Conservation (phyloP, 2,888 invertebrate species). For the Embidobia sp. region DNA sequence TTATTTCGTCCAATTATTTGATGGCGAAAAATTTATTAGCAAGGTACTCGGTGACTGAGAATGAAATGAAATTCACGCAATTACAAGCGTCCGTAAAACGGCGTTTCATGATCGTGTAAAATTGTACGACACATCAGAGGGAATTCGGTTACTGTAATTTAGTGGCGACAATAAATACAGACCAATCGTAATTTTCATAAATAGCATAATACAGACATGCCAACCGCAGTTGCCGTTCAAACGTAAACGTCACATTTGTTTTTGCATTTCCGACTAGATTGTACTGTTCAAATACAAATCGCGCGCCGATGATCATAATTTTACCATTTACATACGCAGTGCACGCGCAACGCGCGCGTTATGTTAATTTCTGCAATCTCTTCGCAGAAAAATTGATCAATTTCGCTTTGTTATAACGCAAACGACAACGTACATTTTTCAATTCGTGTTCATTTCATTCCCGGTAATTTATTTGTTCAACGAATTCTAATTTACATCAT, state of each 20-base stretch:
- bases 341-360: neutral
- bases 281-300: constrained; percentile 24
- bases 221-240: constrained; percentile 30
- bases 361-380: constrained; percentile 5
- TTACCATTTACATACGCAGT: constrained; percentile 18
- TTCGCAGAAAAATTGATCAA: neutral
- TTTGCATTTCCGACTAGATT: constrained; percentile 29
- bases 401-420: too few relatives aligned
- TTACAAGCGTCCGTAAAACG: neutral
- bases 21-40: too few relatives aligned
- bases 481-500: too few relatives aligned
- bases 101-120: neutral
- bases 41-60: too few relatives aligned
- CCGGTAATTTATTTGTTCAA: too few relatives aligned
- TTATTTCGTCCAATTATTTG: too few relatives aligned
- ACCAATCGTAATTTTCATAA: constrained; percentile 59
- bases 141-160: constrained; percentile 22
- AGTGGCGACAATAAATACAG: constrained; percentile 35
- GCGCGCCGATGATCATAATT: constrained; percentile 27
- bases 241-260: constrained; percentile 34
- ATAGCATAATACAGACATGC: constrained; percentile 41
- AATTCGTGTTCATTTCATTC: too few relatives aligned
- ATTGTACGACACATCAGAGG: neutral
- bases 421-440: too few relatives aligned
- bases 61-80: too few relatives aligned